Conservation (phyloP, 1,140 invertebrate species). For the Ctenoplectra terminalis region DNA sequence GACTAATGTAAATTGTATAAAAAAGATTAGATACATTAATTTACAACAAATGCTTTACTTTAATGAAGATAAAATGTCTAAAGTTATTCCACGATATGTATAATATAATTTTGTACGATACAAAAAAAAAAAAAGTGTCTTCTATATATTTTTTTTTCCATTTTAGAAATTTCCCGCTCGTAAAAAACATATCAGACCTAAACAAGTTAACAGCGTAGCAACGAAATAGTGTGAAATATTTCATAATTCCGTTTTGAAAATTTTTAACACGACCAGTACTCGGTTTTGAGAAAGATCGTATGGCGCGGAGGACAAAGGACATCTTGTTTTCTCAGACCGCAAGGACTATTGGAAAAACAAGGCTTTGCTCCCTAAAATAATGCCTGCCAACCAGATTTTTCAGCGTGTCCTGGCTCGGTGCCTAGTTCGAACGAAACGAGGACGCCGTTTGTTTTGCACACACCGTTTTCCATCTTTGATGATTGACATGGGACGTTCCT, state of each 20-base stretch:
- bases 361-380: conserved; percentile 27
- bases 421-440: neutral
- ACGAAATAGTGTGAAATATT: neutral
- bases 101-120: neutral
- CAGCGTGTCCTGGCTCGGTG: neutral
- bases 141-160: no score
- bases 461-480: conserved; percentile 11
- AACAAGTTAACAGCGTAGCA: neutral
- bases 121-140: no score
- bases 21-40: neutral
- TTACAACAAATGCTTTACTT: neutral
- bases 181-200: no score
- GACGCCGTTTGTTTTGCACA: conserved; percentile 9
- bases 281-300: neutral
- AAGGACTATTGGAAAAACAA: conserved; percentile 46
- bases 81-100: no score
- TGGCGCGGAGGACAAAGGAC: neutral
- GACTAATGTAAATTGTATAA: neutral
- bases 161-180: neutral
- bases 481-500: conserved; percentile 42
- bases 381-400: conserved; percentile 37
- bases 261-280: neutral
- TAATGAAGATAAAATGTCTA: neutral
- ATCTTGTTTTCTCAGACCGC: conserved; percentile 36
- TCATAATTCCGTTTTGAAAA: neutral